These are phyloP conservation scores for Cuniculus paca DNA, from an alignment of 2,797 vertebrate species.

Conservation along the genomic window DNA sequence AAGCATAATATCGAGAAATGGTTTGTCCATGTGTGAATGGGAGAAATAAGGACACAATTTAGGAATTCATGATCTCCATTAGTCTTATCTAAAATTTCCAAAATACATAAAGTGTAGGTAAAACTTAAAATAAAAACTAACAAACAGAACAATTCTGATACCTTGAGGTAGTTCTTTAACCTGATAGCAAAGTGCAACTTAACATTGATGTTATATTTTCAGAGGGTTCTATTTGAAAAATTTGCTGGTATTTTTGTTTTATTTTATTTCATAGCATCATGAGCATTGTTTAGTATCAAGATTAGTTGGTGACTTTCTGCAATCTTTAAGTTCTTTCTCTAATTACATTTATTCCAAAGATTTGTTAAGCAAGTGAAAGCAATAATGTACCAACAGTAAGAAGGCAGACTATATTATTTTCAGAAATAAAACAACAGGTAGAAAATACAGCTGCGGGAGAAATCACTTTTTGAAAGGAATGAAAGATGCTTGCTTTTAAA, in stretches of 20 bases:
- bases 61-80: neutral
- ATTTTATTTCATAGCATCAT: neutral
- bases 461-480: neutral
- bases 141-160: neutral
- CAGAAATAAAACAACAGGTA: neutral
- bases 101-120: neutral
- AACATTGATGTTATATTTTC: neutral
- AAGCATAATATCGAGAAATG: neutral
- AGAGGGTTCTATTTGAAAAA: neutral
- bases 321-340: neutral
- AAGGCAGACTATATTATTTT: neutral
- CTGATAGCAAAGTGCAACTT: neutral
- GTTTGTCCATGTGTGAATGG: accelerated
- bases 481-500: neutral
- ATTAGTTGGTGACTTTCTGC: neutral
- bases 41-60: accelerated
- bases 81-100: neutral
- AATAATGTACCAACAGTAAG: neutral
- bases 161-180: neutral
- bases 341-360: neutral
- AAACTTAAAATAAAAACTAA: neutral
- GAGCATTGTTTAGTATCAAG: neutral
- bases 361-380: neutral
- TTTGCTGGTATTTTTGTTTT: neutral
- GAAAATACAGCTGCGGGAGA: neutral